Percentiles rank a stretch among this genome's conserved stretches.
These are phyloP conservation scores for Stenodera caucasica DNA, from an alignment of 2,888 invertebrate species.

Conservation along the genomic window DNA sequence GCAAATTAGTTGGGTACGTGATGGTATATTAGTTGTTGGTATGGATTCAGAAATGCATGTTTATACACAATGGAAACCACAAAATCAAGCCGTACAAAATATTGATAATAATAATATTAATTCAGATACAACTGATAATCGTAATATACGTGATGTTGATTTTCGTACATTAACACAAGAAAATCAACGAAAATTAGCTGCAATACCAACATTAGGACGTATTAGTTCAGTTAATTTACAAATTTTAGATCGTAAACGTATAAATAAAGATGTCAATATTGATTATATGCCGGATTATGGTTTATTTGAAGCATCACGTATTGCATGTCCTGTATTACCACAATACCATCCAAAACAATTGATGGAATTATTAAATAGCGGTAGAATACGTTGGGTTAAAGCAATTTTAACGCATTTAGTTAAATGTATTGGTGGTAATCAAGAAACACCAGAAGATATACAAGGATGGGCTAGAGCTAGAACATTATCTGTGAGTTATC, in stretches of 20 bases:
- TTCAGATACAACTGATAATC: slow-evolving; percentile 47
- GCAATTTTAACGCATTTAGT: slow-evolving; percentile 97
- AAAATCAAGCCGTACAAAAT: slow-evolving; percentile 49
- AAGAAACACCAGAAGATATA: slow-evolving; percentile 57
- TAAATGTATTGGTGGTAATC: slow-evolving; percentile 65
- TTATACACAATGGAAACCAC: slow-evolving; percentile 96
- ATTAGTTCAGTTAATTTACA: slow-evolving; percentile 85
- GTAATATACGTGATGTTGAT: slow-evolving; percentile 71
- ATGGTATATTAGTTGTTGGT: slow-evolving; percentile 96
- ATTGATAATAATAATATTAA: slow-evolving; percentile 60
- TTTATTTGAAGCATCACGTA: slow-evolving; percentile 94
- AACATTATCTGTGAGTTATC: slow-evolving; percentile 86
- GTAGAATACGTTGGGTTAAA: slow-evolving; percentile 97
- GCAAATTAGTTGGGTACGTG: slow-evolving; percentile 97
- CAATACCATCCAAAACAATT: slow-evolving; percentile 99
- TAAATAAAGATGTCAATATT: slow-evolving; percentile 54
- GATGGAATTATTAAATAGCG: slow-evolving; percentile 97
- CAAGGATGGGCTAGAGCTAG: slow-evolving; percentile 85
- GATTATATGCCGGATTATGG: slow-evolving; percentile 94
- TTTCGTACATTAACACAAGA: slow-evolving; percentile 69
- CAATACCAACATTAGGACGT: slow-evolving; percentile 79
- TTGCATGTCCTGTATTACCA: slow-evolving; percentile 96
- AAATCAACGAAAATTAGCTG: slow-evolving; percentile 65
- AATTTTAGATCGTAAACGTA: slow-evolving; percentile 71
- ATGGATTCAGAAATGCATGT: slow-evolving; percentile 99